Base-by-base conservation (phyloP, 2,113 vertebrate species). In the Anoura caudifer region DNA sequence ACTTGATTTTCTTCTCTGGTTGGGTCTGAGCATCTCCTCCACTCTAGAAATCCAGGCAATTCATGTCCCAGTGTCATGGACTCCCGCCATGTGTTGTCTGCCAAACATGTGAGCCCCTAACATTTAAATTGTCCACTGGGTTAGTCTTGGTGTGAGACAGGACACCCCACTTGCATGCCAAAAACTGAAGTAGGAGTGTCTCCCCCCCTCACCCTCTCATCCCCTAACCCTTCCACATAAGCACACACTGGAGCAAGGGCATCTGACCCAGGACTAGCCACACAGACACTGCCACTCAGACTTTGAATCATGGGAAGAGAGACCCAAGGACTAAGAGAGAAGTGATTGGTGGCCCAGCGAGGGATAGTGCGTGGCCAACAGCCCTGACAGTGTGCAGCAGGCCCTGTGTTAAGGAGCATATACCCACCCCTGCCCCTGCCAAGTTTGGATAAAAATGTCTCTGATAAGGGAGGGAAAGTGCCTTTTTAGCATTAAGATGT, bases 391-490 rank as follows among this genome's bases (percentile, higher is more conserved):
- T 52, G 54, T 70, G 24, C 50, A 41, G 75, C 69, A 88, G 73
- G 47, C 47, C 73, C 6, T 0, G 36, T 87, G 86, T 89, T 83
- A 87, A 96, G 73, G 43, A 94, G 72, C 91, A 94, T 17, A 94
- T 17, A 28, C 36, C 72, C 59, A 61, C n/a, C 72, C 43, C 77
- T 96, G 95, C 91, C 86, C 95, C 88, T 98, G 97, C 95, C 97
- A 97, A 56, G 47, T 72, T 16, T 45, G 77, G n/a, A 87, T 91
- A 88, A 86, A 96, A 93, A 91, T 59, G 82, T 94, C 86, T 95
- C 96, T 97, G 97, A 97, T 96, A 97, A 93, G 96, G 96, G 89
- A 83, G 89, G 63, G 17, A 94, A 96, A 86, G 79, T 96, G 65
- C 61, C 92, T 89, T 82, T 90, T 95, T 81, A 96, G 91, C 77